These are phyloP conservation scores for Sinocyclocheilus grahami DNA, from an alignment of 2,113 vertebrate species.

Conservation along the genomic window DNA sequence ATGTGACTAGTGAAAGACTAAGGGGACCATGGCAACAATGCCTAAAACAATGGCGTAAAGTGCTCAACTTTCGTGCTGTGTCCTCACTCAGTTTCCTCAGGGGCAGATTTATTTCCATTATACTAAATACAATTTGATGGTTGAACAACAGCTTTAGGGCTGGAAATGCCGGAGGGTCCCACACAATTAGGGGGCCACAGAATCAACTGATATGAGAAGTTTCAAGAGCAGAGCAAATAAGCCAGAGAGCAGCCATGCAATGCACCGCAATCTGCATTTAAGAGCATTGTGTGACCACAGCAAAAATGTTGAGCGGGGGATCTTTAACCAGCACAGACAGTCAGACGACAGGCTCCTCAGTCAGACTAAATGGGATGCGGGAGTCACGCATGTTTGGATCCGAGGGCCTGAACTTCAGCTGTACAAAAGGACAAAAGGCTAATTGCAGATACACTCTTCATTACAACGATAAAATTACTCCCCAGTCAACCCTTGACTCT, in stretches of 20 bases:
- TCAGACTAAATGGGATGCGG: conserved; percentile 2
- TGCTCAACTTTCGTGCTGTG: conserved; percentile 11
- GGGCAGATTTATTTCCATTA: conserved; percentile 33
- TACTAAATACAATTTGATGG: conserved; percentile 28
- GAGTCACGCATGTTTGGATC: conserved; percentile 23
- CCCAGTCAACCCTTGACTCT: conserved; percentile 1
- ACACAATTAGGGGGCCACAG: neutral
- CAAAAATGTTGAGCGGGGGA: neutral
- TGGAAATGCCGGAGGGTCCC: neutral
- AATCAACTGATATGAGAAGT: neutral
- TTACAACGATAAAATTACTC: conserved; percentile 34
- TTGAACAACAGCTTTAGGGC: conserved; percentile 4
- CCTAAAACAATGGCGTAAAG: conserved; percentile 4
- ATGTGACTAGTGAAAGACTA: neutral
- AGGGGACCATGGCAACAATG: neutral
- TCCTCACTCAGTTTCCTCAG: conserved; percentile 5
- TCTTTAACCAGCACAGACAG: conserved; percentile 30
- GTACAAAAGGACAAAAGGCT: conserved; percentile 3
- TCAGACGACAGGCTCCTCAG: conserved; percentile 16
- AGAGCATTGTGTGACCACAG: conserved; percentile 15
- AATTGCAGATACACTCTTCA: conserved; percentile 7
- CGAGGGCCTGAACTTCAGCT: conserved; percentile 25
- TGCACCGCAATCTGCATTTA: conserved; percentile 18
- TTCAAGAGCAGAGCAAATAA: conserved; percentile 29
- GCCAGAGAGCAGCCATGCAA: conserved; percentile 32